Evolutionary conservation across 2,797 vertebrate genomes (phyloP).

Genomic region (Tamandua tetradactyla): DNA sequence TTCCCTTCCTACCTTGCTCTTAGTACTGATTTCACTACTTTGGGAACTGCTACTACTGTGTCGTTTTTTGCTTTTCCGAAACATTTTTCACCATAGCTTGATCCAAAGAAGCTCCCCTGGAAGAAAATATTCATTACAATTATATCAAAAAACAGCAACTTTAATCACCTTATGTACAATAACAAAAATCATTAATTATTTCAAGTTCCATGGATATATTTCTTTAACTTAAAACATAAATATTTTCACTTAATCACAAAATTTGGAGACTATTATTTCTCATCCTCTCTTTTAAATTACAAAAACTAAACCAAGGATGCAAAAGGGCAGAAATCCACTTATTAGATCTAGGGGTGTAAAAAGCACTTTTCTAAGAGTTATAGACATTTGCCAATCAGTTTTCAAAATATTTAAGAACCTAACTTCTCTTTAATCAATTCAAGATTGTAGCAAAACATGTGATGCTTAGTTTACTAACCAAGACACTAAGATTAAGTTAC

Average conservation of each 20-base stretch:
- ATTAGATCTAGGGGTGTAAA: not conserved
- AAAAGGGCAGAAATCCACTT: not conserved
- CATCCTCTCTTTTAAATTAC: not conserved
- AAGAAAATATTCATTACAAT: constrained; percentile 14
- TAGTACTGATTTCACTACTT: constrained; percentile 98
- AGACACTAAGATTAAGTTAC: not conserved
- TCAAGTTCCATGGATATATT: not conserved
- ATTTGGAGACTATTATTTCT: not conserved
- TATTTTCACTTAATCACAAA: not conserved
- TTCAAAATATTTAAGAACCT: not conserved
- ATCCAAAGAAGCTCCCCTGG: constrained; percentile 70
- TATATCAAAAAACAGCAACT: not conserved
- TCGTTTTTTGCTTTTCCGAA: constrained; percentile 97
- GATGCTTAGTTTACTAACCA: not conserved
- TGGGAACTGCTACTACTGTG: constrained; percentile 99
- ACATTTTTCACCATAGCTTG: constrained; percentile 93
- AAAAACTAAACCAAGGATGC: not conserved
- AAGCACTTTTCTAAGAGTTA: not conserved
- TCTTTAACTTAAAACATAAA: not conserved
- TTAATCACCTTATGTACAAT: not conserved
- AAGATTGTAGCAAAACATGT: not conserved
- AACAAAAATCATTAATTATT: not conserved
- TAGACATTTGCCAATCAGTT: not conserved
- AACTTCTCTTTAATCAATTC: not conserved
- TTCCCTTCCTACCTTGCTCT: constrained; percentile 95